These are phyloP conservation scores for Dyspetes luteomarginatus DNA, from an alignment of 2,888 invertebrate genomes.

Conservation along the genomic window DNA sequence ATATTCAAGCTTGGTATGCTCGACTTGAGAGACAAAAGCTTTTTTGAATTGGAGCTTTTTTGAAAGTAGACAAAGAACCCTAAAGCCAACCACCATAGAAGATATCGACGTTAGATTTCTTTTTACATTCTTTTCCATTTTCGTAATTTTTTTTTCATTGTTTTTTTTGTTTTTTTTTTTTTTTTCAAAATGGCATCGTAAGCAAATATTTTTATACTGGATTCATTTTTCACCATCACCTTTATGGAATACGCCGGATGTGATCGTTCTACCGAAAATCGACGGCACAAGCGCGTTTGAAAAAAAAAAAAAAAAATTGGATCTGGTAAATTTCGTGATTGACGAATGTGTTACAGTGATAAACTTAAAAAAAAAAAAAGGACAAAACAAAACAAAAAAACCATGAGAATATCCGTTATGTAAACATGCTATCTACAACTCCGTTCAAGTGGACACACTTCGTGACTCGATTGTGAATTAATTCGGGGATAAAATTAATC, in stretches of 20 bases:
- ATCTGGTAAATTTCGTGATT: neutral
- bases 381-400: neutral
- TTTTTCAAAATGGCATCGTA: constrained; percentile 14
- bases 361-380: neutral
- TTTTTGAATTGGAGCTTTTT: no score
- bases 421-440: constrained; percentile 1
- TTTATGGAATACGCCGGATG: constrained; percentile 15
- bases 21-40: constrained; percentile 34
- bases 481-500: neutral
- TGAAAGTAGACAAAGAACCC: constrained; percentile 30
- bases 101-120: constrained; percentile 6
- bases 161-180: constrained; percentile 16
- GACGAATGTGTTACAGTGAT: neutral
- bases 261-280: constrained; percentile 1
- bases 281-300: constrained; percentile 23
- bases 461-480: neutral
- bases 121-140: neutral
- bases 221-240: constrained; percentile 51
- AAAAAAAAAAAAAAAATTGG: no score
- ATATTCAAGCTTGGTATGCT: constrained; percentile 39
- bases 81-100: constrained; percentile 60
- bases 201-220: constrained; percentile 6
- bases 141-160: constrained; percentile 22
- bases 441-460: neutral
- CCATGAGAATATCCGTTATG: constrained; percentile 4